These are phyloP conservation scores for Eupsilia transversa DNA, from an alignment of 2,888 invertebrate genomes.

Conservation along the genomic window DNA sequence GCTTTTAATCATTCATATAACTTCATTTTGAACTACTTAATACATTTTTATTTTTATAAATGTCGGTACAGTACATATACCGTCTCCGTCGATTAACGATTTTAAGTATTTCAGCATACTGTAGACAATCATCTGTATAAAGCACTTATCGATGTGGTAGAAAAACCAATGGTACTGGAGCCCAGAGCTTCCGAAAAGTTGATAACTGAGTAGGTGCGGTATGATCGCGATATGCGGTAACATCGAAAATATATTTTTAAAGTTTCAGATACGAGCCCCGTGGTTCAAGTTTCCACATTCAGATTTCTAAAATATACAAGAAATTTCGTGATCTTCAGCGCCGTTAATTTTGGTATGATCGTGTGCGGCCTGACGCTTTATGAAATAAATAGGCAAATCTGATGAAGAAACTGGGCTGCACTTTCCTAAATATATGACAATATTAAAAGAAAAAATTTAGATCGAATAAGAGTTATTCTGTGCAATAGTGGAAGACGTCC, in stretches of 20 bases:
- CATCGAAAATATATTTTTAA: neutral
- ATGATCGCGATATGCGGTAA: no score
- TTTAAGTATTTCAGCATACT: neutral
- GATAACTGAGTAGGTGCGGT: neutral
- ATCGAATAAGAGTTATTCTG: neutral
- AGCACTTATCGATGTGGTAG: no score
- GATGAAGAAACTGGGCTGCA: neutral
- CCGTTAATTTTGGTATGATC: neutral
- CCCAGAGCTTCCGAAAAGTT: neutral
- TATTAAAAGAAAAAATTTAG: no score
- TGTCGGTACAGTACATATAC: neutral
- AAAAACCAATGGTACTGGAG: neutral
- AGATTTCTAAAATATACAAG: neutral
- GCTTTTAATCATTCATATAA: slow-evolving; percentile 1
- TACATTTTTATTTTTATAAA: neutral
- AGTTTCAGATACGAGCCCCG: no score
- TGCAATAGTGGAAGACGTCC: neutral
- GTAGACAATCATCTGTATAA: neutral
- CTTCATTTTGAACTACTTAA: neutral
- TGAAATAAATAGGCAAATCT: neutral
- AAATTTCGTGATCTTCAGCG: neutral
- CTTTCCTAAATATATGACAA: no score
- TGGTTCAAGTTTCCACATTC: neutral
- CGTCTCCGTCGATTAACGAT: neutral
- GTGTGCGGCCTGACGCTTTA: neutral